phyloP scores from a whole-genome alignment of 2,888 invertebrate species.

The Nephrotoma guestfalica region DNA sequence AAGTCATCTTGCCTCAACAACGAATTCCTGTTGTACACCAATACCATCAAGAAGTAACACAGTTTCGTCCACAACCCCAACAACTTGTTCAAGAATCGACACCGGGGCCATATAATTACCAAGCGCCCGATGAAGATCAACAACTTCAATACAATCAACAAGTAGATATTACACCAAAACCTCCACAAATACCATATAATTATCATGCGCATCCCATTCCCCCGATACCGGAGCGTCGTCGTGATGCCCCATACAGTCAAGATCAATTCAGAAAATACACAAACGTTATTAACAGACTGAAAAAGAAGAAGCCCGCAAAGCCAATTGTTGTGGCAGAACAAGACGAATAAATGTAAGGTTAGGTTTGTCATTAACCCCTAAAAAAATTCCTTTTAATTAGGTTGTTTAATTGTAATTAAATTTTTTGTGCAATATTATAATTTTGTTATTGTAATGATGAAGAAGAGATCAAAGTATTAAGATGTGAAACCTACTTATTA shows the following conservation, averaged over 20 bases:
- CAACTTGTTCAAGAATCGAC: slow-evolving; percentile 14
- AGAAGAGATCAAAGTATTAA: not conserved
- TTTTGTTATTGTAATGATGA: not conserved
- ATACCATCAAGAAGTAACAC: not conserved
- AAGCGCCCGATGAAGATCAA: slow-evolving; percentile 5
- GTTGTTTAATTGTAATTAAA: not conserved
- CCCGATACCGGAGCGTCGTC: slow-evolving; percentile 1
- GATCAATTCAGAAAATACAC: slow-evolving; percentile 13
- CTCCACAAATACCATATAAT: slow-evolving; percentile 18
- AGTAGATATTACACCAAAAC: not conserved
- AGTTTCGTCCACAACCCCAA: slow-evolving; percentile 13
- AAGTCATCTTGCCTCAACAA: slow-evolving; percentile 17
- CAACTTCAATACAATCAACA: slow-evolving; percentile 9
- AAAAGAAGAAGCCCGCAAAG: not conserved
- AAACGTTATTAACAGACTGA: slow-evolving; percentile 10
- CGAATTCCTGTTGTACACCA: not conserved
- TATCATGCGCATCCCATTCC: slow-evolving; percentile 23
- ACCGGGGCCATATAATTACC: slow-evolving; percentile 10
- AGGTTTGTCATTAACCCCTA: not conserved
- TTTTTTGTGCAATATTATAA: not conserved
- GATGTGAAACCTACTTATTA: not conserved
- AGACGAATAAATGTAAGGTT: not conserved
- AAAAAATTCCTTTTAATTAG: not conserved
- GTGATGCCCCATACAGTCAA: slow-evolving; percentile 11
- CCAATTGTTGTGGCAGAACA: not conserved